Base-by-base conservation (phyloP, 2,888 invertebrate species). In the Cheilosia scutellata region DNA sequence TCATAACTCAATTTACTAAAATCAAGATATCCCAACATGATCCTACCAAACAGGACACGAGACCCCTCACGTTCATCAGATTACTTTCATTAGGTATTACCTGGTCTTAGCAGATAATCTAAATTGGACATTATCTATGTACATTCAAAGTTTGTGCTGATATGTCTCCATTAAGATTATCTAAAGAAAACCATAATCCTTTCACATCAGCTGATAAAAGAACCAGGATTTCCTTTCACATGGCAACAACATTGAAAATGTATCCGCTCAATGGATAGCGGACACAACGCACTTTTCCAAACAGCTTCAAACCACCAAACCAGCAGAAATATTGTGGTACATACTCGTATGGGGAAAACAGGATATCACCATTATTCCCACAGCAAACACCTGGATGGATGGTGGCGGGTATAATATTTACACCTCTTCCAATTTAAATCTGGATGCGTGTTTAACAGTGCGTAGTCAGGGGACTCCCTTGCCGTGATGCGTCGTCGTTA, bases 341-440 rank as follows among this genome's bases (percentile, higher is more conserved):
- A 37, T 11, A 31, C 31, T 31, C 31, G 31, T 31, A 37, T 6
- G 40, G 44, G 44, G 33, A 49, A 70, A 71, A 71, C 70, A 63
- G 70, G 77, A 70, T 77, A 77, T 62, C 68, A 77, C 44, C 68
- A 76, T 49, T 76, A 60, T 60, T 62, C 53, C 68, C 60, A 70
- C 20, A 44, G 49, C 62, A 78, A 63, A 63, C 62, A 78, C 70
- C 70, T 78, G 77, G 66, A 74, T 55, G 31, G 42, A 37, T 37
- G 44, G 33, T 63, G 57, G 77, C 47, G 55, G 70, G 63, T 40
- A 51, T 27, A 63, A 77, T 77, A 63, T 78, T 78, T 71, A 78
- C 78, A 78, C 78, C 62, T 70, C 31, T 55, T 71, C 16, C 78
- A 78, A 78, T 78, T 55, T 62, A 71, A 78, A 78, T 55, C 62